Evolutionary conservation across 1,140 invertebrate species (phyloP).

Genomic region (Myzus persicae): DNA sequence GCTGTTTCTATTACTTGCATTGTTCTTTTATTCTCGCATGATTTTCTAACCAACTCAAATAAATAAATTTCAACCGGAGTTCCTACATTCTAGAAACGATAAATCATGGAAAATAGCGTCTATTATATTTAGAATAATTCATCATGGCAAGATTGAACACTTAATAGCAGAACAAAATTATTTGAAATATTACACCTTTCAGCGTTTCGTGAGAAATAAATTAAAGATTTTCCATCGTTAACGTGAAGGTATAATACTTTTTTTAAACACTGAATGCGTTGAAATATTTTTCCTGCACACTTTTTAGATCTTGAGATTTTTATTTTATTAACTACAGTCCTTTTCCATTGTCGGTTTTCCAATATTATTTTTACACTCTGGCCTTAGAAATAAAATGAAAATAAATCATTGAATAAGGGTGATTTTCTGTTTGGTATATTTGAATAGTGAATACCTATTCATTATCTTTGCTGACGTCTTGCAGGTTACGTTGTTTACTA

Average conservation of each 20-base stretch:
- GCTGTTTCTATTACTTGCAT: not conserved
- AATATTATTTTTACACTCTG: not conserved
- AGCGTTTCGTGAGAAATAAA: not conserved
- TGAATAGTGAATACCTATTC: too few relatives aligned
- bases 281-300: not conserved
- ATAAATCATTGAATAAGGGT: not conserved
- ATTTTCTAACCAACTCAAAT: not conserved
- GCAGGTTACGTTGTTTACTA: not conserved
- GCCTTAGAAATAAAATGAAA: not conserved
- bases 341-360: not conserved
- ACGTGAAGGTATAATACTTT: not conserved
- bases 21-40: slow-evolving; percentile 21
- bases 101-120: not conserved
- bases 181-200: slow-evolving; percentile 27
- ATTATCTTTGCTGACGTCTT: not conserved
- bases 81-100: not conserved
- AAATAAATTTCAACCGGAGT: not conserved
- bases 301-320: not conserved
- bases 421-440: not conserved
- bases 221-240: not conserved
- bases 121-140: slow-evolving; percentile 31
- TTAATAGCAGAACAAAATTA: not conserved
- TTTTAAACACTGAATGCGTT: not conserved
- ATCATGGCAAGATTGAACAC: slow-evolving; percentile 2
- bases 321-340: not conserved